Conservation (phyloP, 1,140 invertebrate genomes). For the Babylonia areolata region DNA sequence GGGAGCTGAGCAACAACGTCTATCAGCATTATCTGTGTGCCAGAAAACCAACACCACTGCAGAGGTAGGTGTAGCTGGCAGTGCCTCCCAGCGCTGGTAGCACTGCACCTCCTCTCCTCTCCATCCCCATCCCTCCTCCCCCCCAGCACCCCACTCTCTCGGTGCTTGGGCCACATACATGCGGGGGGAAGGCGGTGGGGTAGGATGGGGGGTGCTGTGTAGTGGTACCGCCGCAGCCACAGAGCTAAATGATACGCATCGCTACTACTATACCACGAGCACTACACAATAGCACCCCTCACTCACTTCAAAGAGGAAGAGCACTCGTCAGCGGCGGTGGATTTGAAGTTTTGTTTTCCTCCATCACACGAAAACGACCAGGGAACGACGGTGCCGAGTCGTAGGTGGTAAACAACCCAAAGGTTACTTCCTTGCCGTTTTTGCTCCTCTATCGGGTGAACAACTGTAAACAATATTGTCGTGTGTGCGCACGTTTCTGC, state of each 20-base stretch:
- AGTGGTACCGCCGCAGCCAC: neutral
- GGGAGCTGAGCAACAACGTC: neutral
- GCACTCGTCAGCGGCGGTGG: no score
- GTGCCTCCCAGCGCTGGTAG: neutral
- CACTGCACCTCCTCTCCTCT: neutral
- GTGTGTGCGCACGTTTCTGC: no score
- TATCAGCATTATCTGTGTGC: slow-evolving; percentile 3
- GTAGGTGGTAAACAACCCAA: no score
- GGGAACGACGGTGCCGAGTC: no score
- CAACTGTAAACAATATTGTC: no score
- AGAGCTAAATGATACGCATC: neutral
- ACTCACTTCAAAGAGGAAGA: neutral
- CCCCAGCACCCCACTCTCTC: neutral
- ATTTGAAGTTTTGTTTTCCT: no score
- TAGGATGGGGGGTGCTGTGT: no score
- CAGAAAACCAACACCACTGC: slow-evolving; percentile 7
- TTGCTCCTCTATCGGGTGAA: no score
- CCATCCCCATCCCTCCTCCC: neutral
- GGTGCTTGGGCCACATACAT: no score
- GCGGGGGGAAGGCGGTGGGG: no score
- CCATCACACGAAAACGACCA: no score
- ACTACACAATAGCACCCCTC: neutral
- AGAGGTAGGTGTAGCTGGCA: neutral
- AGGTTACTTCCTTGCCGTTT: no score
- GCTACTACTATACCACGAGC: neutral